Conservation (phyloP, 2,888 invertebrate genomes). For the Drosophila lutescens region DNA sequence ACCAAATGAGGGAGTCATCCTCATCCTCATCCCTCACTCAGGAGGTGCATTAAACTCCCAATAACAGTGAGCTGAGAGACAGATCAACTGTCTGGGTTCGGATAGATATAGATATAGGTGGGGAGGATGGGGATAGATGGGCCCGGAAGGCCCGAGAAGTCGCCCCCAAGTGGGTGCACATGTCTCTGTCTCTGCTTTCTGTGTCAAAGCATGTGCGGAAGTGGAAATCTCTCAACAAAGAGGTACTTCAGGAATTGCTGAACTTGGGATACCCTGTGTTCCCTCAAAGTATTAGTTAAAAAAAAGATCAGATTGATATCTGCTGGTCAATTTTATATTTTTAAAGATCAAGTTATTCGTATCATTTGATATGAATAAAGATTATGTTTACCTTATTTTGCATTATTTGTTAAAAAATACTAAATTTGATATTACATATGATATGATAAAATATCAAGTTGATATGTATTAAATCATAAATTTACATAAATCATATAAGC, state of each 20-base stretch:
- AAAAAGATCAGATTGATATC: no score
- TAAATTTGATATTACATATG: no score
- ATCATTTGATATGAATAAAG: no score
- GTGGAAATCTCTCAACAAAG: conserved; percentile 3
- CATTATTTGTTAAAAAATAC: no score
- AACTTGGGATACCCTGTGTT: background rate
- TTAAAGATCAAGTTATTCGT: no score
- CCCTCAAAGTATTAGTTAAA: no score
- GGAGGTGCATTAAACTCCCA: conserved; percentile 25
- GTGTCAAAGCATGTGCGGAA: conserved; percentile 8
- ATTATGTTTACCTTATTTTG: no score
- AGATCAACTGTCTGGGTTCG: conserved; percentile 17
- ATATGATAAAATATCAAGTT: no score
- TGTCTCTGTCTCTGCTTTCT: conserved; percentile 9
- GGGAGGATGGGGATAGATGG: background rate
- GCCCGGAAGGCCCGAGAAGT: conserved; percentile 11
- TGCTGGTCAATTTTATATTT: no score
- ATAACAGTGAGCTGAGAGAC: conserved; percentile 31
- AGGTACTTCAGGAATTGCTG: background rate
- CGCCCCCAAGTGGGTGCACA: conserved; percentile 28
- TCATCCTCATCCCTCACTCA: background rate
- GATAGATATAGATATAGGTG: background rate
- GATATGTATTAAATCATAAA: no score
- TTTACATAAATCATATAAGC: no score
- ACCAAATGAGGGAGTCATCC: background rate